phyloP scores from a whole-genome alignment of 2,888 invertebrate species.

The Sabatieria punctata region DNA sequence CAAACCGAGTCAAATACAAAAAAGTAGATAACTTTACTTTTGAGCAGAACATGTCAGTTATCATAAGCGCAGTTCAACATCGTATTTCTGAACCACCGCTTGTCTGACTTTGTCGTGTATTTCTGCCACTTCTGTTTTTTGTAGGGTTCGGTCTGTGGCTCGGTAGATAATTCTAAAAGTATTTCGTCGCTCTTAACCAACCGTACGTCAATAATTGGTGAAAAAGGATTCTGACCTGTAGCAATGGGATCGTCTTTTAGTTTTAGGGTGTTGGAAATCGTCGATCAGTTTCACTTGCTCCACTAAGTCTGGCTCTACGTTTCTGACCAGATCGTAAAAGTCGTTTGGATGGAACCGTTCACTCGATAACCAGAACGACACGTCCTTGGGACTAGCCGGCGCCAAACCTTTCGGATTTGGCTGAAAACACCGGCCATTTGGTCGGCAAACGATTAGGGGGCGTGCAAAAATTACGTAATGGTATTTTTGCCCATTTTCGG shows the following conservation, averaged over 20 bases:
- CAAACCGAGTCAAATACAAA: too few relatives aligned
- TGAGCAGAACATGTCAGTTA: too few relatives aligned
- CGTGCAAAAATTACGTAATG: too few relatives aligned
- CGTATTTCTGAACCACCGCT: too few relatives aligned
- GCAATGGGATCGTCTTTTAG: constrained; percentile 61
- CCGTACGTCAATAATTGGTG: neutral
- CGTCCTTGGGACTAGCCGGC: constrained; percentile 67
- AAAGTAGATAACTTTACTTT: too few relatives aligned
- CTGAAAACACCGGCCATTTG: neutral
- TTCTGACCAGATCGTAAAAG: constrained; percentile 68
- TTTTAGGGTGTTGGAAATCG: constrained; percentile 66
- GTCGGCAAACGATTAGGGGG: too few relatives aligned
- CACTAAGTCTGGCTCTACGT: constrained; percentile 71
- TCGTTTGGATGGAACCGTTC: constrained; percentile 30
- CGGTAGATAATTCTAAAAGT: constrained; percentile 58
- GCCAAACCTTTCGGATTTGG: constrained; percentile 28
- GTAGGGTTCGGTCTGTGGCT: constrained; percentile 72
- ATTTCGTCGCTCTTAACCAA: neutral
- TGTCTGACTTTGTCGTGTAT: constrained; percentile 60
- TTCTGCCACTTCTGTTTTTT: constrained; percentile 63
- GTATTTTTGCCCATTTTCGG: too few relatives aligned
- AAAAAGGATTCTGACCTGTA: constrained; percentile 42
- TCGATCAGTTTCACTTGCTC: constrained; percentile 77
- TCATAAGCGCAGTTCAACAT: too few relatives aligned
- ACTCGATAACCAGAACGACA: constrained; percentile 84